Percentiles rank a stretch among this genome's conserved stretches.
Conservation (phyloP, 1,140 invertebrate species). For the Bombus huntii region DNA sequence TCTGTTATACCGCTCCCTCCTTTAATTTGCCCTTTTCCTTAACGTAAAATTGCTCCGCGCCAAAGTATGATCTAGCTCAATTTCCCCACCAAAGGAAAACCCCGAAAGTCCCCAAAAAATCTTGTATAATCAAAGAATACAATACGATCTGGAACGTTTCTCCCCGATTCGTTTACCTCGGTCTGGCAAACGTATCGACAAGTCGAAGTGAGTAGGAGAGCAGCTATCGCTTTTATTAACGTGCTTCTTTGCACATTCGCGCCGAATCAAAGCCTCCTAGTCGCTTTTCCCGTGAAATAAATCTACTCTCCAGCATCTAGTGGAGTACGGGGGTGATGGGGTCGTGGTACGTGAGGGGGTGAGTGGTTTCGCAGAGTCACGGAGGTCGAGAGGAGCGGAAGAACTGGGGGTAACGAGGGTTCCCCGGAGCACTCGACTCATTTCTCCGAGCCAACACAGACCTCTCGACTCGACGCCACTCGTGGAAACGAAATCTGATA, state of each 20-base stretch:
- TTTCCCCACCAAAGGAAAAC: not conserved
- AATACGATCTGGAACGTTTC: not conserved
- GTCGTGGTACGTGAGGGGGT: not conserved
- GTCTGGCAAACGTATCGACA: not conserved
- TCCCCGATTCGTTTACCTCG: not conserved
- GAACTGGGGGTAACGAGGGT: conserved; percentile 43
- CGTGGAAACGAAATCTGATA: conserved; percentile 77
- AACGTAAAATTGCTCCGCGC: no score
- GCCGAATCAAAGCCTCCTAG: conserved; percentile 25
- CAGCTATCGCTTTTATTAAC: conserved; percentile 1
- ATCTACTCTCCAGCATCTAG: conserved; percentile 49
- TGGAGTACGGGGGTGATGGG: not conserved
- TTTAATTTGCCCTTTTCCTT: not conserved
- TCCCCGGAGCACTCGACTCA: conserved; percentile 74
- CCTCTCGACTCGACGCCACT: conserved; percentile 76
- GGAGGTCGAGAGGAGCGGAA: conserved; percentile 41
- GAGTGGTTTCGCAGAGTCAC: conserved; percentile 14
- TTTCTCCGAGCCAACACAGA: conserved; percentile 75
- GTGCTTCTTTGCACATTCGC: conserved; percentile 11
- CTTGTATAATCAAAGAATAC: not conserved
- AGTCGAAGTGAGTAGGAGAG: no score
- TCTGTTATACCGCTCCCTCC: not conserved
- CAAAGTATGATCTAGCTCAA: not conserved
- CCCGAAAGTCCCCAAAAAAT: not conserved
- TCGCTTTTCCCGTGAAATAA: conserved; percentile 43